Evolutionary conservation across 2,888 invertebrate genomes (phyloP), one percentile per base, ranked within the genome.

Genomic region (Parnassius smintheus): DNA sequence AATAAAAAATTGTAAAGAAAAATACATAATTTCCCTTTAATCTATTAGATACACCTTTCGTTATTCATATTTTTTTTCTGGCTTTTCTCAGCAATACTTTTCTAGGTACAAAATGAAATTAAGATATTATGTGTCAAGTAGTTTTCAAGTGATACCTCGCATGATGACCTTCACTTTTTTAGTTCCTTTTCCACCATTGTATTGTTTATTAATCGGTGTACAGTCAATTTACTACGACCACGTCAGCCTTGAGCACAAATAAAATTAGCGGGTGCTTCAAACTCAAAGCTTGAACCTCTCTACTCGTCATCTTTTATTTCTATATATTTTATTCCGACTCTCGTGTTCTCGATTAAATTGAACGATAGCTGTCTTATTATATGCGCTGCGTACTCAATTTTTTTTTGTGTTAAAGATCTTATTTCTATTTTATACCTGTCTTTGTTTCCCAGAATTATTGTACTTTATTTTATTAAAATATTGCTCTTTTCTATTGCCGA

Each of bases 241-340:
- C 65, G 66, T 66, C 66, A 62, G 65, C 65, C 66, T 59, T 62
- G 66, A 64, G 56, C 65, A 53, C 49, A 48, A 68, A 70, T 69
- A 72, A 75, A 72, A 72, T 74, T 72, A 70, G 53, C 49, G 70
- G 68, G 64, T 66, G 55, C 67, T 66, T 68, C 66, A 68, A 66
- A 69, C 69, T 61, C 62, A 67, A 56, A 66, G 66, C 18, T 68
- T 66, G 68, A 70, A 75, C 69, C 75, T 74, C 72, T 73, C 71
- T 70, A 74, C 72, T 65, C 68, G 73, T 73, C 75, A 73, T 72
- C 70, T 73, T 73, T 71, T 72, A 75, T 74, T 68, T 70, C 66
- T 68, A 68, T 70, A 71, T 72, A 73, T 72, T 71, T 70, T 68
- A 66, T 65, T 69, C 72, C 66, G 66, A 70, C 72, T 71, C 69